A percentile compares a stretch with the other conserved stretches of the same genome.
Evolutionary conservation across 2,888 invertebrate genomes (phyloP).

Genomic region (Amphipoea lucens): DNA sequence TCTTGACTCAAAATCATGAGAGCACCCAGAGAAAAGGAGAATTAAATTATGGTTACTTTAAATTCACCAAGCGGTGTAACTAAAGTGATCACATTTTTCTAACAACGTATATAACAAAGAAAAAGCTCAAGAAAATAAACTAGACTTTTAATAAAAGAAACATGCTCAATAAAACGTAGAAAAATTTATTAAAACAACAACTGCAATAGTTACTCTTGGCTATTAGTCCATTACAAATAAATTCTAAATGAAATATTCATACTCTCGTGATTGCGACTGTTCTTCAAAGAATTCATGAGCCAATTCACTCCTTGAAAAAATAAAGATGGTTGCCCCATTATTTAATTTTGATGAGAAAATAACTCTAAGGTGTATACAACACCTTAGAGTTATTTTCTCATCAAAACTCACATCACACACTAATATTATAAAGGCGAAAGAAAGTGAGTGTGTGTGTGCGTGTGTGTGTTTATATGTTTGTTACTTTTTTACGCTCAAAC

Average conservation of each 20-base stretch:
- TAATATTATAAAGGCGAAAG: too few species aligned
- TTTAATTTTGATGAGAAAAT: not conserved
- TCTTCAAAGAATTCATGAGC: constrained; percentile 43
- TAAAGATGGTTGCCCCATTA: not conserved
- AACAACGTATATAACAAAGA: too few species aligned
- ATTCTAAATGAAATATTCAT: constrained; percentile 47
- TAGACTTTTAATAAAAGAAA: not conserved
- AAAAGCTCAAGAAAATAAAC: constrained; percentile 1
- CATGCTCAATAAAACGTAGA: constrained; percentile 3
- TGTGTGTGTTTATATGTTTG: too few species aligned
- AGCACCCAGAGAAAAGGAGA: not conserved
- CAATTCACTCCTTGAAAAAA: not conserved
- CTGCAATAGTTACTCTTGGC: constrained; percentile 1
- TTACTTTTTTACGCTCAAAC: too few species aligned
- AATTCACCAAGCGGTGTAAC: not conserved
- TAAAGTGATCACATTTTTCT: not conserved
- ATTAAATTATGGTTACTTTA: not conserved
- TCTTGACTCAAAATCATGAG: not conserved
- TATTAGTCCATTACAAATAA: constrained; percentile 15
- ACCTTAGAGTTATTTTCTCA: too few species aligned
- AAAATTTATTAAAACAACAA: constrained; percentile 1
- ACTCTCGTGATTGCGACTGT: constrained; percentile 10
- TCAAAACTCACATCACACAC: too few species aligned
- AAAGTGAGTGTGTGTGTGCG: too few species aligned
- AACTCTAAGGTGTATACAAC: not conserved